These are phyloP conservation scores for Bufo bufo DNA, from an alignment of 2,113 vertebrate species.

Conservation along the genomic window DNA sequence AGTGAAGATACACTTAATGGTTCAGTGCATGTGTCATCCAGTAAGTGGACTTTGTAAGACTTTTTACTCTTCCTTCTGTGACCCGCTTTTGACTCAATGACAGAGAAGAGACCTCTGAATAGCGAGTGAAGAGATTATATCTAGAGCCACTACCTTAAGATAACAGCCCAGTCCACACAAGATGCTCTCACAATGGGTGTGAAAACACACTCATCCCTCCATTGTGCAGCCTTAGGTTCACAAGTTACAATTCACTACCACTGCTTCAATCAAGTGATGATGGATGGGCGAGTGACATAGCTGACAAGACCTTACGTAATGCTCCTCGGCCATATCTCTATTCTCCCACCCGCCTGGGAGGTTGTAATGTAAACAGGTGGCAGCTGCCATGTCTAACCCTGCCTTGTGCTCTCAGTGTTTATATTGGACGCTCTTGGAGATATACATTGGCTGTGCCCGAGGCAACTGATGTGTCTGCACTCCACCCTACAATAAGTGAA, in stretches of 20 bases:
- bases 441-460: not conserved
- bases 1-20: no score
- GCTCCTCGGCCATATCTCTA: not conserved
- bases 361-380: not conserved
- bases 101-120: not conserved
- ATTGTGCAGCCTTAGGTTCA: not conserved
- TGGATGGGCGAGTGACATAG: not conserved
- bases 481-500: not conserved
- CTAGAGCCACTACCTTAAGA: not conserved
- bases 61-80: not conserved
- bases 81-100: not conserved
- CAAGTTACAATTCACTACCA: not conserved
- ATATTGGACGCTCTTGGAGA: constrained; percentile 20
- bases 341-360: not conserved
- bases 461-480: not conserved
- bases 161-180: not conserved
- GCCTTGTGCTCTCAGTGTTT: constrained; percentile 3
- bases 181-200: not conserved
- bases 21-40: not conserved
- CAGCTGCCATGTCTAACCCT: not conserved
- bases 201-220: constrained; percentile 3
- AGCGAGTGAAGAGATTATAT: not conserved
- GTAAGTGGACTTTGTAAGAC: not conserved
- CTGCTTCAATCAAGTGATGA: not conserved
- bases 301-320: not conserved